Evolutionary conservation across 2,888 invertebrate species (phyloP).

Genomic region (Stenotaenia linearis): DNA sequence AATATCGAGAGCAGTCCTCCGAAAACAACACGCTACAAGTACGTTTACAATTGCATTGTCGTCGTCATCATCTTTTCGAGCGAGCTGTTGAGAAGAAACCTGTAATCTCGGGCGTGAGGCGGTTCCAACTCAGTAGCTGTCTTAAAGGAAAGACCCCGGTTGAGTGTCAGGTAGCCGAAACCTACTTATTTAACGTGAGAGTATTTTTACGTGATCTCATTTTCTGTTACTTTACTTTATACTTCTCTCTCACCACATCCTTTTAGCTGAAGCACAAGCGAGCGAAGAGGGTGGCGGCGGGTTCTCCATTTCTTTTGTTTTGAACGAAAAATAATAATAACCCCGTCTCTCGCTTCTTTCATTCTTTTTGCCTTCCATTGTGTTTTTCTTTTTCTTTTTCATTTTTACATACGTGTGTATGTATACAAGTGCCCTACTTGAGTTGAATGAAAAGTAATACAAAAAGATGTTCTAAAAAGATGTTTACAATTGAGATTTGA

Average conservation of each 20-base stretch:
- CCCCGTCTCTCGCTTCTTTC: background rate
- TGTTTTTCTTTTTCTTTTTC: background rate
- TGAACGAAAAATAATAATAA: constrained; percentile 5
- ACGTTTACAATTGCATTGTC: constrained; percentile 45
- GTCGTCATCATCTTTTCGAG: constrained; percentile 49
- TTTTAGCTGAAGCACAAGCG: background rate
- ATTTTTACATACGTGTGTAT: background rate
- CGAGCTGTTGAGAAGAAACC: constrained; percentile 46
- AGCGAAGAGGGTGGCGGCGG: background rate
- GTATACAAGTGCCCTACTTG: background rate
- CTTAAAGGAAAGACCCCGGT: constrained; percentile 8
- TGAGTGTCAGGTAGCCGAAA: constrained; percentile 24
- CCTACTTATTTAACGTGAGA: constrained; percentile 26
- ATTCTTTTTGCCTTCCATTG: background rate
- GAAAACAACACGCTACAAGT: constrained; percentile 26
- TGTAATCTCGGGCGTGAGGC: constrained; percentile 41
- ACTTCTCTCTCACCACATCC: background rate
- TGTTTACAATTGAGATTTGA: background rate
- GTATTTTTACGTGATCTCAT: constrained; percentile 22
- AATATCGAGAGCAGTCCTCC: constrained; percentile 43
- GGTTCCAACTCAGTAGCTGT: constrained; percentile 24
- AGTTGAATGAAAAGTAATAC: background rate
- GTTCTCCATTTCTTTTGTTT: background rate
- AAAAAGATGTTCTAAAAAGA: background rate
- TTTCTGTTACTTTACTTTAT: background rate